Percentiles rank a stretch among this genome's conserved stretches.
phyloP scores from a whole-genome alignment of 2,888 invertebrate genomes.

The Callyntrura sp. region DNA sequence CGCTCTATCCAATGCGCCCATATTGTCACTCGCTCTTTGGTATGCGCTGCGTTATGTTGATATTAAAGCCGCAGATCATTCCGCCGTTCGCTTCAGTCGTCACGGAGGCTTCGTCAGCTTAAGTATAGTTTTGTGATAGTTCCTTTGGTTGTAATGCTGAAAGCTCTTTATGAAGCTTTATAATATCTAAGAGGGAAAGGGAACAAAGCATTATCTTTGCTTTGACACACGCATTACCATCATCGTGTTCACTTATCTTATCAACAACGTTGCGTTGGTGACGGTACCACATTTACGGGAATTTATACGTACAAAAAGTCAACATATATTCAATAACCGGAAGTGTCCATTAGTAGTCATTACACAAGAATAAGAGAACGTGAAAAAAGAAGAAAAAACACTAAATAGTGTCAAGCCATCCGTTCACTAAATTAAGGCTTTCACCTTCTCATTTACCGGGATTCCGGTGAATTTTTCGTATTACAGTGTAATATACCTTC shows the following conservation, averaged over 20 bases:
- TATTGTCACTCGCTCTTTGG: constrained; percentile 21
- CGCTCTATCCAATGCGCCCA: too few species aligned
- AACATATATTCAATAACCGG: background rate
- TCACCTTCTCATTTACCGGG: background rate
- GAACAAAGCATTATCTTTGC: constrained; percentile 3
- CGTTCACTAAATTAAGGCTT: too few species aligned
- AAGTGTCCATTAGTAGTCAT: constrained; percentile 12
- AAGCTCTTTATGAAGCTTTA: constrained; percentile 6
- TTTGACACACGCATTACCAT: constrained; percentile 9
- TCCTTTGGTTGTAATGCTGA: background rate
- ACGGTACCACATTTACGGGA: too few species aligned
- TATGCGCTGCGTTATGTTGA: constrained; percentile 41
- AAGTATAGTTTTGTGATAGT: constrained; percentile 15
- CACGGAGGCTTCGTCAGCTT: constrained; percentile 63
- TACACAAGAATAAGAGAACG: background rate
- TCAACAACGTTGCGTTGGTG: too few species aligned
- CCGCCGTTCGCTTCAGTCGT: constrained; percentile 58
- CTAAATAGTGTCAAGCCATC: too few species aligned
- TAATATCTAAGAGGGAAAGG: too few species aligned
- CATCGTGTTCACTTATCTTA: constrained; percentile 20
- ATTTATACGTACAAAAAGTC: background rate
- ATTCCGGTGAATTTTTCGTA: background rate
- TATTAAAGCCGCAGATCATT: constrained; percentile 67
- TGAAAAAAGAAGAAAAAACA: too few species aligned
- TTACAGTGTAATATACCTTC: background rate